Base-by-base conservation (phyloP, 1,140 invertebrate species). In the Drosophila simulans region DNA sequence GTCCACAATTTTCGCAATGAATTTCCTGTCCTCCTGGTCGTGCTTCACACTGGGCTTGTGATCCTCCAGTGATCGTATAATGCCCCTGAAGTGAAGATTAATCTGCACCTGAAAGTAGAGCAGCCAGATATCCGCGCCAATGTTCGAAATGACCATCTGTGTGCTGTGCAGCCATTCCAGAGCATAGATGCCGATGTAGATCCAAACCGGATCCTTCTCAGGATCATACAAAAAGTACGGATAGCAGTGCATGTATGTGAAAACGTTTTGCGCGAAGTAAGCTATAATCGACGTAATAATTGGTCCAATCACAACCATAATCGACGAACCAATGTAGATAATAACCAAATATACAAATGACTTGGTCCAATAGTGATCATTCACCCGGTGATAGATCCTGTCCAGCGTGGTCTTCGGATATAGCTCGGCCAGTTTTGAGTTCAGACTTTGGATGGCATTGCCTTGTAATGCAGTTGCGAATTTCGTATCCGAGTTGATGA, bases 51-150 rank as follows among this genome's bases (percentile, higher is more conserved):
- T 54, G 0, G 84, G 84, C 4, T 71, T 20, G 40, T 73, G 75
- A 5, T 65, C 51, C 25, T 62, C 25, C 15, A 90, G 11, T 7
- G 40, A 49, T n/a, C 54, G 31, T 8, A 62, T 63, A 13, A 89
- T 48, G 13, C 69, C 63, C 25, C 71, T 70, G 3, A 90, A 70
- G 20, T 90, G 85, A 55, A 90, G 73, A 55, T 78, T 79, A 7
- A 90, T 69, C 45, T 89, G 85, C 3, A 59, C 45, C 7, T 74
- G 54, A 52, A 89, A 84, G 27, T 49, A 73, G 0, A 89, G 45
- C 12, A 90, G 58, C 77, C 66, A 90, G 5, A 79, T 58, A 56
- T 90, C 84, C 0, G 77, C 62, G 42, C 57, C 54, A 5, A 79
- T 57, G 25, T 79, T 84, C 12, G 60, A 77, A 12, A 71, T 56